Conservation (phyloP, 2,888 invertebrate species). For the Polyommatus iphigenia region DNA sequence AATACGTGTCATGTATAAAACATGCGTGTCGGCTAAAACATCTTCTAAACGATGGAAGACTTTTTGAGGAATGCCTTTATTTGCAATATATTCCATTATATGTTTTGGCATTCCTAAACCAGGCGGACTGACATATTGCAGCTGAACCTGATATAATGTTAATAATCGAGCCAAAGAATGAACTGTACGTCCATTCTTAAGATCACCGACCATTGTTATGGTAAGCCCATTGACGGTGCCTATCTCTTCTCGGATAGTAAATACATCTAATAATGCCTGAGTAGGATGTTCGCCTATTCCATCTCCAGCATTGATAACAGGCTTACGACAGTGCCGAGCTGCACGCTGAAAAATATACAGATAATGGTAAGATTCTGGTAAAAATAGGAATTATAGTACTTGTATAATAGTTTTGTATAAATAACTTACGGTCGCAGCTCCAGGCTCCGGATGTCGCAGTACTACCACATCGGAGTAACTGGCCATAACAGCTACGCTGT, state of each 20-base stretch:
- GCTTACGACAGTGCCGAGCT: slow-evolving; percentile 90
- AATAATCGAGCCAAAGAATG: slow-evolving; percentile 97
- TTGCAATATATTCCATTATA: slow-evolving; percentile 87
- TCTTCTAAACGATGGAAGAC: slow-evolving; percentile 88
- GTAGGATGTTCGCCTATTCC: slow-evolving; percentile 98
- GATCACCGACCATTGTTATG: slow-evolving; percentile 98
- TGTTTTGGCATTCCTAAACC: slow-evolving; percentile 95
- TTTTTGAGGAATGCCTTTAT: slow-evolving; percentile 89
- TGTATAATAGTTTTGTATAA: not conserved
- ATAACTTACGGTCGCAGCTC: slow-evolving; percentile 89
- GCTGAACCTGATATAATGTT: slow-evolving; percentile 95
- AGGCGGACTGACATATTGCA: slow-evolving; percentile 94
- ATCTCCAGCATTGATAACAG: slow-evolving; percentile 98
- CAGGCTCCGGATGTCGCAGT: slow-evolving; percentile 94
- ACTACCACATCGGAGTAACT: slow-evolving; percentile 97
- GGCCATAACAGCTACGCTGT: slow-evolving; percentile 92
- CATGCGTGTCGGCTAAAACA: slow-evolving; percentile 95
- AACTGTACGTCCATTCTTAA: slow-evolving; percentile 98
- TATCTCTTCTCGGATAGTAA: slow-evolving; percentile 99
- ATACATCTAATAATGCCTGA: slow-evolving; percentile 97
- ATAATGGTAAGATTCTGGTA: not conserved
- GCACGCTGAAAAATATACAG: slow-evolving; percentile 82
- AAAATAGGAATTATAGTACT: slow-evolving; percentile 4
- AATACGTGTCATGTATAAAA: slow-evolving; percentile 98
- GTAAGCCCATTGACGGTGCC: slow-evolving; percentile 98